Evolutionary conservation across 2,113 vertebrate species (phyloP).

Genomic region (Crotalus helleri): DNA sequence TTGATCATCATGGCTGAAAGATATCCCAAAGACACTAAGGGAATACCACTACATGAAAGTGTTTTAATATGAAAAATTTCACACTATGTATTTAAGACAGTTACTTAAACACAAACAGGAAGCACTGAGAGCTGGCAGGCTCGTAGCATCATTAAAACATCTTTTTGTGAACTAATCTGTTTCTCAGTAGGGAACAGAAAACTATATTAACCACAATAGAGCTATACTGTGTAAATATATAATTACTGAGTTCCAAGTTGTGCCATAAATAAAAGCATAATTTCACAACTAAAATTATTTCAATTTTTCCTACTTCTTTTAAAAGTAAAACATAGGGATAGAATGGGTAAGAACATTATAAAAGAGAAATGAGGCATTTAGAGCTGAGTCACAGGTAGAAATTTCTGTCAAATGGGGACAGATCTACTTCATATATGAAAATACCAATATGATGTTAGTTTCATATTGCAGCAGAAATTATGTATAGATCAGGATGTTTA

Average conservation of each 20-base stretch:
- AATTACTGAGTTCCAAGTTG: neutral
- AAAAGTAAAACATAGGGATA: neutral
- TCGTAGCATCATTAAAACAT: neutral
- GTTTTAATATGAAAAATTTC: neutral
- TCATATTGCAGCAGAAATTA: neutral
- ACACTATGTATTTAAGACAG: neutral
- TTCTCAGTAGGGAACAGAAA: neutral
- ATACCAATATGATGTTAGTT: neutral
- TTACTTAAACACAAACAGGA: neutral
- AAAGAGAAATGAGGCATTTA: neutral
- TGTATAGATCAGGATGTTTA: neutral
- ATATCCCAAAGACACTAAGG: neutral
- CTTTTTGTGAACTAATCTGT: neutral
- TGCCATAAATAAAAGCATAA: neutral
- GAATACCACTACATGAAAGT: neutral
- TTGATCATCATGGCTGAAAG: neutral
- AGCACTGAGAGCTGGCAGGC: neutral
- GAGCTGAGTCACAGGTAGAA: neutral
- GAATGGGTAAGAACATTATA: neutral
- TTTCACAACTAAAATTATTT: neutral
- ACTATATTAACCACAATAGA: neutral
- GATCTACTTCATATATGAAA: neutral
- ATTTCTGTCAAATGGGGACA: neutral
- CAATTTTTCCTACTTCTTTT: neutral
- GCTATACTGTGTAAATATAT: neutral